These are phyloP conservation scores for Exaiptasia diaphana DNA, from an alignment of 64 coral and sea anemone genomes.

Conservation along the genomic window DNA sequence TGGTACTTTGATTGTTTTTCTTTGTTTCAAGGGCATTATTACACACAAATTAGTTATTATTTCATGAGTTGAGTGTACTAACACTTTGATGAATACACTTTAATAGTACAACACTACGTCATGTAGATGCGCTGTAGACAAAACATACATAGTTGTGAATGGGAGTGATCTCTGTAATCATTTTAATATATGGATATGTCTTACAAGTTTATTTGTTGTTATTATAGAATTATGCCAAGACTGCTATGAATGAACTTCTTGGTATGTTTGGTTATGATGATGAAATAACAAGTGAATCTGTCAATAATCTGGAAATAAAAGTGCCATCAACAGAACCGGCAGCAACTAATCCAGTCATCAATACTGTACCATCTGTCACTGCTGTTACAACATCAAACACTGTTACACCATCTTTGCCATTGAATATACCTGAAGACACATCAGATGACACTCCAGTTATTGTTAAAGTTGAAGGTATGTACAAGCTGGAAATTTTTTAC, in stretches of 20 bases:
- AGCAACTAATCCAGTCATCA: background rate
- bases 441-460: constrained; percentile 7
- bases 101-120: no score
- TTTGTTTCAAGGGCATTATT: no score
- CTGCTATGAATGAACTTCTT: constrained; percentile 87
- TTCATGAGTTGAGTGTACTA: no score
- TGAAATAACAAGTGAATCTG: constrained; percentile 68
- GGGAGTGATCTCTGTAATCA: no score
- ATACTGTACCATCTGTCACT: background rate
- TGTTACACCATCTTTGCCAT: background rate
- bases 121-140: no score
- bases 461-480: constrained; percentile 18
- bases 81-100: no score
- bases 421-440: background rate
- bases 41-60: no score
- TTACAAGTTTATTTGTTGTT: background rate
- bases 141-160: no score
- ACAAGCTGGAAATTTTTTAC: background rate
- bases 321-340: constrained; percentile 40
- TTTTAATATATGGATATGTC: no score
- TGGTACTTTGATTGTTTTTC: no score
- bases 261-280: constrained; percentile 94
- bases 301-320: constrained; percentile 65
- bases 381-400: background rate
- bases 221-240: constrained; percentile 84